Base-by-base conservation (phyloP, 2,888 invertebrate genomes). In the Trisateles emortualis region DNA sequence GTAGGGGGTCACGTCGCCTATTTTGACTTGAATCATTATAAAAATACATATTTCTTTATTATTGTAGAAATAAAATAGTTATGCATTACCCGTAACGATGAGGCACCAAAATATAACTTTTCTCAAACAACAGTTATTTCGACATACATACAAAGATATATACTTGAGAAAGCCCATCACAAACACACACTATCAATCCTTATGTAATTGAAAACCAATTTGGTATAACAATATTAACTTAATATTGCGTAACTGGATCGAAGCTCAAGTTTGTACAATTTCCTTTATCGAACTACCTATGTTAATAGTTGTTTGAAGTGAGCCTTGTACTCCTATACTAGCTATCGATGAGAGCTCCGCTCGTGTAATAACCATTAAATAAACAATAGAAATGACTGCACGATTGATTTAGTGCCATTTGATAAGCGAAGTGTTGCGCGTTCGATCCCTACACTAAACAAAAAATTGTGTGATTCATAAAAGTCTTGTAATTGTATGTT, bases 151-250 rank as follows among this genome's bases (percentile, higher is more conserved):
- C 17, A 22, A 30, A 8, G 9, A 11, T 3, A 11, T 38, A 29
- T 13, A 22, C 9, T 17, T 0, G 9, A 38, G 26, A 8, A 8
- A 38, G 39, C 10, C 14, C 16, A 32, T 16, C 40, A 39, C 19
- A 30, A 47, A 39, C 24, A 38, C 13, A 10, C 1, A 14, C 16
- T 35, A 11, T 26, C 10, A 40, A 17, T 30, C 22, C 29, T 30
- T 11, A 32, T 42, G 40, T 40, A 40, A 47, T 14, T 29, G 17
- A 29, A 43, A 43, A 42, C 19, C 36, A 41, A 42, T 49, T 32
- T 38, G 38, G 22, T 53, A 24, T 11, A 53, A 56, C 44, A 53
- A 53, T 52, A 59, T 51, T 59, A 58, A 47, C 41, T 54, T 49
- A 50, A 50, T 59, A 45, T 38, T 33, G 5, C 3, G 16, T 38